Evolutionary conservation across 2,113 vertebrate species (phyloP).

Genomic region (Zapus hudsonius): DNA sequence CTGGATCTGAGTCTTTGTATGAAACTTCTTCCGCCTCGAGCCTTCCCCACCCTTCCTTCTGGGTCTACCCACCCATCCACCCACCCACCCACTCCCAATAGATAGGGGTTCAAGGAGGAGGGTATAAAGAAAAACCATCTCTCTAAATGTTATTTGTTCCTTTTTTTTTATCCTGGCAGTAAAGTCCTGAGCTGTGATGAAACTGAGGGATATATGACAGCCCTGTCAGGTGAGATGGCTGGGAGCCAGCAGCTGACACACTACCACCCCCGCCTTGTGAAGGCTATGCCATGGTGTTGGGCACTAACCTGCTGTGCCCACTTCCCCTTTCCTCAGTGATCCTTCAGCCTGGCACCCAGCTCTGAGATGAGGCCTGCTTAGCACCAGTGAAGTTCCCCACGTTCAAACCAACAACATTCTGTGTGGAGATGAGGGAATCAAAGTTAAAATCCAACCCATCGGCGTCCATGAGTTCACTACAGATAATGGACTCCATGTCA

Average conservation of each 20-base stretch:
- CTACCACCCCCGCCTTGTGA: neutral
- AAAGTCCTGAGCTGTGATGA: neutral
- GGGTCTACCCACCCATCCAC: too few species aligned
- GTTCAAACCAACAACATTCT: constrained; percentile 96
- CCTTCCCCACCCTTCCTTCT: too few species aligned
- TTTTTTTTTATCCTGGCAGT: too few species aligned
- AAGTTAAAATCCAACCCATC: constrained; percentile 99
- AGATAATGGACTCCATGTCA: constrained; percentile 99
- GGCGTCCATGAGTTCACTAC: constrained; percentile 97
- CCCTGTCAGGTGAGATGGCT: neutral
- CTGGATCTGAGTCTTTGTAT: neutral
- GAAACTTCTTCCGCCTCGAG: too few species aligned
- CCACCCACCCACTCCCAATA: too few species aligned
- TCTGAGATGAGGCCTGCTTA: constrained; percentile 96
- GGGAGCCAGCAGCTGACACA: neutral
- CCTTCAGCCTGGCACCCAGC: constrained; percentile 98
- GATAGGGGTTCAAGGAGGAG: too few species aligned
- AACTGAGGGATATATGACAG: neutral
- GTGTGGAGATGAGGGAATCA: constrained; percentile 95
- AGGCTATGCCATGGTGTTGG: neutral
- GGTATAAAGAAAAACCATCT: too few species aligned
- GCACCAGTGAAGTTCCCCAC: constrained; percentile 96
- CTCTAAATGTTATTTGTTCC: too few species aligned
- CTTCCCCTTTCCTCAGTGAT: constrained; percentile 86
- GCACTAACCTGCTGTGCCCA: constrained; percentile 92